A percentile compares a stretch with the other conserved stretches of the same genome.
phyloP scores from a whole-genome alignment of 2,113 vertebrate genomes.

The Psophia crepitans region DNA sequence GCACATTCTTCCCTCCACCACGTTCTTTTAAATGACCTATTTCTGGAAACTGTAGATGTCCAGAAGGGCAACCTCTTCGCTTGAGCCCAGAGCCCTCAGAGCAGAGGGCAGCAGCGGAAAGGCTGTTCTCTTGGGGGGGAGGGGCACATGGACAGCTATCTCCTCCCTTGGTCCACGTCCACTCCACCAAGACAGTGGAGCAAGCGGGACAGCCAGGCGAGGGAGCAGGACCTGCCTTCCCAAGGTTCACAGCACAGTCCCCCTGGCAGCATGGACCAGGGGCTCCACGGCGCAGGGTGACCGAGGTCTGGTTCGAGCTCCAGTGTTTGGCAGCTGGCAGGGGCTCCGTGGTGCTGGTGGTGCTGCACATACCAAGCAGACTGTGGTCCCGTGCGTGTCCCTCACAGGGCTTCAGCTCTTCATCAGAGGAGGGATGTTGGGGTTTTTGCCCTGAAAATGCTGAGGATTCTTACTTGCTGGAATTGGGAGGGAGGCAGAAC shows the following conservation, averaged over 20 bases:
- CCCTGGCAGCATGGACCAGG: fast-evolving
- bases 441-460: neutral
- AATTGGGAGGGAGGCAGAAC: neutral
- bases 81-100: neutral
- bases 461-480: neutral
- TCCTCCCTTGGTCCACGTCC: neutral
- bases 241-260: neutral
- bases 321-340: too few species aligned
- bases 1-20: neutral
- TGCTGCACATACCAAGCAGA: fast-evolving
- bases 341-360: fast-evolving
- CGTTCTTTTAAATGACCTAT: neutral
- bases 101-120: neutral
- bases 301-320: too few species aligned
- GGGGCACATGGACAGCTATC: fast-evolving
- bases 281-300: too few species aligned
- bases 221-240: neutral
- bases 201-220: fast-evolving
- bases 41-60: neutral
- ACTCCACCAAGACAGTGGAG: neutral
- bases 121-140: neutral
- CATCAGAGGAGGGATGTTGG: fast-evolving
- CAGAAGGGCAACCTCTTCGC: neutral
- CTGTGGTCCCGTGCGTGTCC: fast-evolving
- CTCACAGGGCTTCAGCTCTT: neutral